phyloP scores from a whole-genome alignment of 2,888 invertebrate genomes.

The Adelphocoris suturalis region DNA sequence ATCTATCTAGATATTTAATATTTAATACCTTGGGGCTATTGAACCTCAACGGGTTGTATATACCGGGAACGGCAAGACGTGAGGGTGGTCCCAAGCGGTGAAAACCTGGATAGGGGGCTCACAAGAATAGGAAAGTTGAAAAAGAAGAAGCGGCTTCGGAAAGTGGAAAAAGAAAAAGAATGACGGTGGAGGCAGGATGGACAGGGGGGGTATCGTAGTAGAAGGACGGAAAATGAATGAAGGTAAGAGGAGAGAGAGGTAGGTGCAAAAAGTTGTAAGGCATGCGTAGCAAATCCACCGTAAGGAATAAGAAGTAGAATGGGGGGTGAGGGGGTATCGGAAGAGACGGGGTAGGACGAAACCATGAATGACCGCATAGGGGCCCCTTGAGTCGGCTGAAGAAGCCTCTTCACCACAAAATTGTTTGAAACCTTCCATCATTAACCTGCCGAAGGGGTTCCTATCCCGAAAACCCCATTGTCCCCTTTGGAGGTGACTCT shows the following conservation, averaged over 20 bases:
- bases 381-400: constrained; percentile 41
- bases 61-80: constrained; percentile 42
- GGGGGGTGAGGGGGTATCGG: neutral
- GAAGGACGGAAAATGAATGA: constrained; percentile 70
- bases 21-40: neutral
- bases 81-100: constrained; percentile 53
- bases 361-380: constrained; percentile 74
- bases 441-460: constrained; percentile 70
- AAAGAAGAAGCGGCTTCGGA: constrained; percentile 48
- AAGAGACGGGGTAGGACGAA: constrained; percentile 54
- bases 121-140: constrained; percentile 54
- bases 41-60: constrained; percentile 30
- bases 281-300: constrained; percentile 74
- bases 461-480: constrained; percentile 50
- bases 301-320: constrained; percentile 60
- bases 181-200: constrained; percentile 22
- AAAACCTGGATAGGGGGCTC: constrained; percentile 41
- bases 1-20: too few species aligned
- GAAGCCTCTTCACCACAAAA: constrained; percentile 73
- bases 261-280: constrained; percentile 73
- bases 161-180: constrained; percentile 43
- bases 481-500: constrained; percentile 47
- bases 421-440: constrained; percentile 74
- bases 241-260: constrained; percentile 53
- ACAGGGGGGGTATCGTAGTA: constrained; percentile 64